phyloP scores from a whole-genome alignment of 2,113 vertebrate genomes.

The Synodontis membranacea region DNA sequence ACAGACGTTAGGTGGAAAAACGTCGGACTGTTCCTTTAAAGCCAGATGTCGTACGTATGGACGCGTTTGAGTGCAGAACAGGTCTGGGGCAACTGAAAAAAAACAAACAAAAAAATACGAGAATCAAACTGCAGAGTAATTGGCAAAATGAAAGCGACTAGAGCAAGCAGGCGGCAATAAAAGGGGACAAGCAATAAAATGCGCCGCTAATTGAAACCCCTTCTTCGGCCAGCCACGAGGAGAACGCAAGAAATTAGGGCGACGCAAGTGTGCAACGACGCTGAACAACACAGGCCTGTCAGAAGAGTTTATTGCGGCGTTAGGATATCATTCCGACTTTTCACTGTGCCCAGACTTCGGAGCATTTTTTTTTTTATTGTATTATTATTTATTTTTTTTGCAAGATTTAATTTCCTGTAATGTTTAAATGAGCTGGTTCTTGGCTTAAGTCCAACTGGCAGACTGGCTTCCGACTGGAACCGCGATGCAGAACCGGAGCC shows the following conservation, averaged over 20 bases:
- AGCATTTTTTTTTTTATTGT: conserved; percentile 75
- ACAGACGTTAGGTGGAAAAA: background rate
- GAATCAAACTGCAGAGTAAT: conserved; percentile 11
- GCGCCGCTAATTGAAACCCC: conserved; percentile 13
- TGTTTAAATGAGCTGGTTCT: conserved; percentile 94
- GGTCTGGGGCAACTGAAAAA: background rate
- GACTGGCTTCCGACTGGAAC: conserved; percentile 82
- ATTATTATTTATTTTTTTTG: conserved; percentile 92
- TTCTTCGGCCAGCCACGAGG: background rate
- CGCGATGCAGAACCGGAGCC: conserved; percentile 79
- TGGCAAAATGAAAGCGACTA: conserved; percentile 44
- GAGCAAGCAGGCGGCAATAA: conserved; percentile 9
- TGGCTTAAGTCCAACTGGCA: conserved; percentile 87
- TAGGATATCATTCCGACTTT: conserved; percentile 91
- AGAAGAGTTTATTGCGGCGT: conserved; percentile 86
- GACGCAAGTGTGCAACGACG: background rate
- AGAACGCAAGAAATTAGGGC: background rate
- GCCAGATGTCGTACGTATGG: background rate
- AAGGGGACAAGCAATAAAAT: conserved; percentile 28
- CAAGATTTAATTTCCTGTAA: conserved; percentile 99
- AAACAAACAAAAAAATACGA: no score
- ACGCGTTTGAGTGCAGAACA: background rate
- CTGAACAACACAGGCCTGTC: conserved; percentile 69
- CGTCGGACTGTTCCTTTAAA: background rate
- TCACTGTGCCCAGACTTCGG: conserved; percentile 95